These are phyloP conservation scores for Typhlichthys subterraneus DNA, from an alignment of 2,797 vertebrate species.

Conservation along the genomic window DNA sequence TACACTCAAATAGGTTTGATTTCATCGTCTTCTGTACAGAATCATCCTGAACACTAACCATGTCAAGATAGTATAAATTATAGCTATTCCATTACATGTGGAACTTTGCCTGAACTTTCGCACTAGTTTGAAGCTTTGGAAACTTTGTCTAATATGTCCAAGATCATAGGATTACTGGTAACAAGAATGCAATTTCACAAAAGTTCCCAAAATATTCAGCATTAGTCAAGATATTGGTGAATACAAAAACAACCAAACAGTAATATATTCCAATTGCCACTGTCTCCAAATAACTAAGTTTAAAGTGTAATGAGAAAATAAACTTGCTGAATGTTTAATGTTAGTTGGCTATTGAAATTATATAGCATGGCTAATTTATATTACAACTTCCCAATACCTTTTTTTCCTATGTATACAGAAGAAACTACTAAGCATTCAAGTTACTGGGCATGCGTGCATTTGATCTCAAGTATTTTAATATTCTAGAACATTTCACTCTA, in stretches of 20 bases:
- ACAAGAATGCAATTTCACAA: conserved; percentile 45
- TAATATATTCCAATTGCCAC: conserved; percentile 61
- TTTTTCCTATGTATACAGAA: conserved; percentile 39
- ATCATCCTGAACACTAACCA: neutral
- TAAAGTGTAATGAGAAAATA: conserved; percentile 56
- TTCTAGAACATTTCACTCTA: too few relatives aligned
- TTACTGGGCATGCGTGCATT: conserved; percentile 61
- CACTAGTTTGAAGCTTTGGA: conserved; percentile 42
- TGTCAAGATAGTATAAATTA: neutral
- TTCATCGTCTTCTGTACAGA: neutral
- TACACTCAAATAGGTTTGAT: neutral
- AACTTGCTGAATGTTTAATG: conserved; percentile 67
- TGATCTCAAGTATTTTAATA: conserved; percentile 25
- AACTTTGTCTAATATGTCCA: conserved; percentile 7
- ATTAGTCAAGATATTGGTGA: conserved; percentile 53
- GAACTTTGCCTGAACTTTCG: conserved; percentile 12
- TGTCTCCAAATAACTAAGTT: conserved; percentile 57
- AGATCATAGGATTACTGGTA: conserved; percentile 47
- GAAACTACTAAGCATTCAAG: conserved; percentile 44
- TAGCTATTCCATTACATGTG: neutral
- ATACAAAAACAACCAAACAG: conserved; percentile 51
- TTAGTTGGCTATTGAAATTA: conserved; percentile 72
- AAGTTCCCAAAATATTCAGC: conserved; percentile 52
- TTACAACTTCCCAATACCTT: conserved; percentile 53
- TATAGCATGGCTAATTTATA: conserved; percentile 64